Base-by-base conservation (phyloP, 2,797 vertebrate genomes). In the Pipistrellus kuhlii region DNA sequence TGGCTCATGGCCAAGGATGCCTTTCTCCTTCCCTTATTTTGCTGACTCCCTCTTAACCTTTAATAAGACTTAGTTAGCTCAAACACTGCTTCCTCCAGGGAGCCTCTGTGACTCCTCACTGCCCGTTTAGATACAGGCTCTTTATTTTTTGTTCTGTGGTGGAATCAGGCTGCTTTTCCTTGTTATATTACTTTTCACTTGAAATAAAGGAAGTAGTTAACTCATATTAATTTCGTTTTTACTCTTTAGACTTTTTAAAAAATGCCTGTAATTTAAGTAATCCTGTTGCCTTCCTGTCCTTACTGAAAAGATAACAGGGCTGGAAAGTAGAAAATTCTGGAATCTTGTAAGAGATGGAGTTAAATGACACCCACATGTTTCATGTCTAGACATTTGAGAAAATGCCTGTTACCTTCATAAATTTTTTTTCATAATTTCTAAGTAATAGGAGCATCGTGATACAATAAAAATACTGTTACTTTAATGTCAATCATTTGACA, bases 401-500 rank as follows among this genome's bases (percentile, higher is more conserved):
- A 81, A 81, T 89, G 35, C 72, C n/a, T 75, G 0, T 84, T 51
- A 66, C 32, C 53, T 73, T 91, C 92, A 87, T 53, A 69, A 80
- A 75, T 76, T 46, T 13, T 46, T 84, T 82, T 51, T 57, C 18
- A 0, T 23, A 55, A 68, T 76, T 88, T 96, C 78, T 97, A 87
- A 97, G 90, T 95, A 59, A 59, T 94, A 96, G 94, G 83, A 95
- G 48, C 38, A 85, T 76, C 68, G 3, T 10, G 46, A 91, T 96
- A 48, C 2, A 72, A 9, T 90, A 55, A 55, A 94, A 93, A 81
- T 17, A 66, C 32, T 32, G 38, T 85, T 94, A 35, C n/a, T 90
- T 91, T 77, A 91, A 85, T 73, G 76, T 93, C 59, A 91, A 0
- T 90, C 41, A 68, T 75, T 94, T 92, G 81, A 92, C 57, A 48